These are phyloP conservation scores for Phymanthus crucifer DNA, from an alignment of 92 coral and sea anemone genomes.

Conservation along the genomic window DNA sequence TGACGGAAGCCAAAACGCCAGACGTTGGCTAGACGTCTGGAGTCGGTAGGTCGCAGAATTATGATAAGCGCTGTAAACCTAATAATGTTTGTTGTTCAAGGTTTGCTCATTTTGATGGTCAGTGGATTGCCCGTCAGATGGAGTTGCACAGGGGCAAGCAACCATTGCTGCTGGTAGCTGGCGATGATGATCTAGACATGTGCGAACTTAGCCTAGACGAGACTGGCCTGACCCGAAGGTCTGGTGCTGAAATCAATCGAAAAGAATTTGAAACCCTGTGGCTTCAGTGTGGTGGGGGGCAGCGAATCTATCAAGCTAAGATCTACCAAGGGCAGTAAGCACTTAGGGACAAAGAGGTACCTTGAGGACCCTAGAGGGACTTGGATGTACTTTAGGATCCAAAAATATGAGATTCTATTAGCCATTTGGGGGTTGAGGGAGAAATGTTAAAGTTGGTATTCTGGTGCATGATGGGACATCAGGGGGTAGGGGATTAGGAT, in stretches of 20 bases:
- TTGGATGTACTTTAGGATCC: neutral
- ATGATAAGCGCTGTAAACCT: no score
- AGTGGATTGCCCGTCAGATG: conserved; percentile 98
- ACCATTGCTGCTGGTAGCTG: conserved; percentile 85
- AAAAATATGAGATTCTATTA: neutral
- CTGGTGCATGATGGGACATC: no score
- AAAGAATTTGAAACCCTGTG: conserved; percentile 86
- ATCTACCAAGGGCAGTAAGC: conserved; percentile 49
- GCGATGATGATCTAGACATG: conserved; percentile 98
- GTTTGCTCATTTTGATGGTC: conserved; percentile 99
- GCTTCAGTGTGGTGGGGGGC: conserved; percentile 71
- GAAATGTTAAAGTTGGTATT: no score
- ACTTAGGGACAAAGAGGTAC: conserved; percentile 12
- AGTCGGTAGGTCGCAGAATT: no score
- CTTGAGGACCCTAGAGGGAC: neutral
- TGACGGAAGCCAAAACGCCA: no score
- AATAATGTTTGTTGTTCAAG: conserved; percentile 34
- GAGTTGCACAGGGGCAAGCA: conserved; percentile 78
- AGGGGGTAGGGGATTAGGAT: no score
- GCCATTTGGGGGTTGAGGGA: no score
- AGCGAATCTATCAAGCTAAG: conserved; percentile 76
- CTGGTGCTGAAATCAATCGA: conserved; percentile 82
- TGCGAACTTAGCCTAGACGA: conserved; percentile 94
- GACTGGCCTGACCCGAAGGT: conserved; percentile 78
- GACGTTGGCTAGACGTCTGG: no score